Evolutionary conservation across 2,113 vertebrate genomes (phyloP).

Genomic region (Eira barbara): DNA sequence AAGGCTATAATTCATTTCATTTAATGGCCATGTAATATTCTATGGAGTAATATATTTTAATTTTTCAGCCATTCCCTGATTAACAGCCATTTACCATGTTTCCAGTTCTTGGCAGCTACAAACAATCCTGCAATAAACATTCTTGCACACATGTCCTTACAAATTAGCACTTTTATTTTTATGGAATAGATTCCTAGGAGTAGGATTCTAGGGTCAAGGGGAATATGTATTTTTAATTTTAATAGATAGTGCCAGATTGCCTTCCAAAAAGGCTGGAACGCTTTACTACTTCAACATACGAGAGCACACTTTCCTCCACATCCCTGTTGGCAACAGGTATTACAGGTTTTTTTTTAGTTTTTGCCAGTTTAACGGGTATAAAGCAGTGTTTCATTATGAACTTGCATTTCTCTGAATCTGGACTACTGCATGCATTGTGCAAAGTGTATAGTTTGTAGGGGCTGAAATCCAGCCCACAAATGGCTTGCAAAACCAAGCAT

Average conservation of each 20-base stretch:
- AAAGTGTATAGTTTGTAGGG: background rate
- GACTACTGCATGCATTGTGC: background rate
- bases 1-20: slow-evolving; percentile 51
- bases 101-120: slow-evolving; percentile 56
- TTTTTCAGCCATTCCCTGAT: slow-evolving; percentile 69
- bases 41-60: slow-evolving; percentile 61
- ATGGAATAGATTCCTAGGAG: slow-evolving; percentile 55
- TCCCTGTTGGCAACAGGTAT: slow-evolving; percentile 6
- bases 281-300: background rate
- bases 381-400: background rate
- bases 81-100: slow-evolving; percentile 49
- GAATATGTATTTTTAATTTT: slow-evolving; percentile 49
- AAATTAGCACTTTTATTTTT: slow-evolving; percentile 64
- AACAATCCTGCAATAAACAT: slow-evolving; percentile 50
- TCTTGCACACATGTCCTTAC: slow-evolving; percentile 34
- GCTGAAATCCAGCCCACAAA: background rate
- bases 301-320: background rate
- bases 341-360: background rate
- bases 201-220: slow-evolving; percentile 4
- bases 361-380: background rate
- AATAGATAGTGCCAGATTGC: slow-evolving; percentile 35
- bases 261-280: background rate
- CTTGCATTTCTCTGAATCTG: slow-evolving; percentile 2
- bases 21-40: slow-evolving; percentile 52
- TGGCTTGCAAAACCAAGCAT: background rate